These are phyloP conservation scores for Lepilemur septentrionalis DNA, from an alignment of 2,797 vertebrate genomes.

Conservation along the genomic window DNA sequence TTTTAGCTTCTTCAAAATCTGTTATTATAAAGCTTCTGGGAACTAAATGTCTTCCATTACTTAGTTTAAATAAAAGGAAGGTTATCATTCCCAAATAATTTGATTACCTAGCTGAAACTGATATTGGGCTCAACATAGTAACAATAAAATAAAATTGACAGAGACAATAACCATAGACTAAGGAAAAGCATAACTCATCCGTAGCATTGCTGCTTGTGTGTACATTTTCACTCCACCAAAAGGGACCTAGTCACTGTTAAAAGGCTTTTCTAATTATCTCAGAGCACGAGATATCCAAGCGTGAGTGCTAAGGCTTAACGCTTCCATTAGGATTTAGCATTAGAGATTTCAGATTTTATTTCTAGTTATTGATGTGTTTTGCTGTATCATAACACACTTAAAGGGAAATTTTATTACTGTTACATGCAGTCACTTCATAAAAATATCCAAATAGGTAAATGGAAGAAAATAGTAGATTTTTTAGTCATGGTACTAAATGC, in stretches of 20 bases:
- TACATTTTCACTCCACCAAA: constrained; percentile 71
- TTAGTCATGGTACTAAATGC: constrained; percentile 47
- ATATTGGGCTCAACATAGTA: constrained; percentile 79
- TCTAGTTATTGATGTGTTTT: constrained; percentile 58
- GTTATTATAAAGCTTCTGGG: constrained; percentile 63
- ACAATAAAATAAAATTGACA: constrained; percentile 81
- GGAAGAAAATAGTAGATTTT: constrained; percentile 39
- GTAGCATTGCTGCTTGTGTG: constrained; percentile 61
- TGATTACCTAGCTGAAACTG: constrained; percentile 81
- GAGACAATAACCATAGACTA: constrained; percentile 79
- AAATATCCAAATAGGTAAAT: constrained; percentile 34
- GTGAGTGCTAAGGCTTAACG: background rate
- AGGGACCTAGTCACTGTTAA: constrained; percentile 45
- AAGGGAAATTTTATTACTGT: background rate
- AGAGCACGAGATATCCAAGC: constrained; percentile 35
- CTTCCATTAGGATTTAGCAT: constrained; percentile 34
- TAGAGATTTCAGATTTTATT: constrained; percentile 47
- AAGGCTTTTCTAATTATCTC: constrained; percentile 44
- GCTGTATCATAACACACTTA: background rate
- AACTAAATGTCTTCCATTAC: constrained; percentile 69
- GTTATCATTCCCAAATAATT: constrained; percentile 81
- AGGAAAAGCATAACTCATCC: constrained; percentile 77
- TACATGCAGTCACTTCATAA: constrained; percentile 30
- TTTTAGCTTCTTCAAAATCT: constrained; percentile 72
- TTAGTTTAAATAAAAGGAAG: constrained; percentile 80